Evolutionary conservation across 1,140 invertebrate genomes (phyloP).

Genomic region (Rhyzopertha dominica): DNA sequence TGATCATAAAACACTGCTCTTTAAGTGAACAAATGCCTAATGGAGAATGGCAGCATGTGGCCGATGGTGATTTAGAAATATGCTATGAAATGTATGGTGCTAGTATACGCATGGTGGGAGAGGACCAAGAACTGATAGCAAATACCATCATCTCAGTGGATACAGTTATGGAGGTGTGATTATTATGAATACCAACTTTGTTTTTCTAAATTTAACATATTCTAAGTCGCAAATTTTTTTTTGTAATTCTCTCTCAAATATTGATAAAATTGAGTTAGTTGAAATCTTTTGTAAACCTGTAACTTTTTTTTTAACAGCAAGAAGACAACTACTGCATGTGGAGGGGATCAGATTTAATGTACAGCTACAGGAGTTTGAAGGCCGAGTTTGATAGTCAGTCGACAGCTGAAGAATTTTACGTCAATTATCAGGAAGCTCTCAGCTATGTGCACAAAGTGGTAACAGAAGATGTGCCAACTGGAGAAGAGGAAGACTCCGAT

Average conservation of each 20-base stretch:
- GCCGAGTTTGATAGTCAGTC: conserved; percentile 29
- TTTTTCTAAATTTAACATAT: background rate
- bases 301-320: conserved; percentile 23
- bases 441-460: conserved; percentile 32
- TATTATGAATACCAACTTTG: conserved; percentile 4
- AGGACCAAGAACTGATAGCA: conserved; percentile 24
- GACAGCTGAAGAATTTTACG: conserved; percentile 34
- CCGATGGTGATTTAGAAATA: conserved; percentile 31
- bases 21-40: conserved; percentile 26
- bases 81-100: conserved; percentile 38
- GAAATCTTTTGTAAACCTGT: background rate
- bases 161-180: conserved; percentile 33
- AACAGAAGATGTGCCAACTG: conserved; percentile 18
- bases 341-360: conserved; percentile 35
- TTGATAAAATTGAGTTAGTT: conserved; percentile 9
- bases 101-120: conserved; percentile 28
- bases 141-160: conserved; percentile 39
- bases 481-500: too few species aligned
- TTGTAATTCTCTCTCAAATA: conserved; percentile 1
- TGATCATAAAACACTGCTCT: conserved; percentile 28
- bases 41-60: conserved; percentile 29
- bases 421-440: conserved; percentile 35
- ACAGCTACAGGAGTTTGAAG: conserved; percentile 27
- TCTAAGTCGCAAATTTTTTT: background rate
- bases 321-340: conserved; percentile 34